These are phyloP conservation scores for Falco naumanni DNA, from an alignment of 2,797 vertebrate genomes.

Conservation along the genomic window DNA sequence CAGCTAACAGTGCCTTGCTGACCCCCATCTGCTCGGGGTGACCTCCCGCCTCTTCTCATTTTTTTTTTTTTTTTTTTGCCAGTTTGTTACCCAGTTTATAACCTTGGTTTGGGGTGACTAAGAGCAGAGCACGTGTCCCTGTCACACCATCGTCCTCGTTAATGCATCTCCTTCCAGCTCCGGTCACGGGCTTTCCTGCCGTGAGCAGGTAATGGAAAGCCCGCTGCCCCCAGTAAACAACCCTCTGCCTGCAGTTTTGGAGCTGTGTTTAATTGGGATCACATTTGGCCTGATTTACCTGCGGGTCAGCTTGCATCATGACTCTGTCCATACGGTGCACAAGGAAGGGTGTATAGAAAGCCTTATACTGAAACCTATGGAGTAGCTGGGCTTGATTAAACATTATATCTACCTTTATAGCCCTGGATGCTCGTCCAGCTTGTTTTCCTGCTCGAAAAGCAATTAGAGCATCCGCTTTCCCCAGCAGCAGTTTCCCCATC, in stretches of 20 bases:
- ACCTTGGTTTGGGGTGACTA: background rate
- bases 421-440: background rate
- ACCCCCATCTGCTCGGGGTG: background rate
- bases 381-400: background rate
- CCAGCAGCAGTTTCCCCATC: background rate
- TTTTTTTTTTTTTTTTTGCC: background rate
- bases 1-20: background rate
- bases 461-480: fast-evolving
- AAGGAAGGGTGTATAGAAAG: background rate
- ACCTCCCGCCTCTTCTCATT: background rate
- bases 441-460: background rate
- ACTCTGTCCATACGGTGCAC: fast-evolving
- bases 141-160: background rate
- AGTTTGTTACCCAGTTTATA: background rate
- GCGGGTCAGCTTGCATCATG: fast-evolving
- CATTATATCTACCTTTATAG: background rate
- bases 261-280: background rate
- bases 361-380: background rate
- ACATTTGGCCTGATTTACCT: background rate
- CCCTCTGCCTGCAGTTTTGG: background rate
- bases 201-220: background rate
- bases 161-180: background rate
- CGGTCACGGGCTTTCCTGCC: background rate
- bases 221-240: background rate
- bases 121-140: background rate